Evolutionary conservation across 2,888 invertebrate species (phyloP), one percentile per base, ranked within the genome.

Genomic region (Sphecodes monilicornis): DNA sequence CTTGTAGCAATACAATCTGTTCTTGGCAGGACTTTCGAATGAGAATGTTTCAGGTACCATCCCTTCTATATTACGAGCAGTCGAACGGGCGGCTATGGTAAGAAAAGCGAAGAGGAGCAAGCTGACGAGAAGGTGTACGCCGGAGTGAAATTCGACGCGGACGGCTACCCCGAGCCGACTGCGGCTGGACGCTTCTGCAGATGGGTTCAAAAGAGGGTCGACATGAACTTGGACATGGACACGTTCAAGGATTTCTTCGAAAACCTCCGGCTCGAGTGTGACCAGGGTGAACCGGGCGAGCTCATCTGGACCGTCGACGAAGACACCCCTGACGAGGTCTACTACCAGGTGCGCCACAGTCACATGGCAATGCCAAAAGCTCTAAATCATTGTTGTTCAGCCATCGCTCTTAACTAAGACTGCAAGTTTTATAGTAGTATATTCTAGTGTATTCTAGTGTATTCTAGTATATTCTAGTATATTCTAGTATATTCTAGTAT

Each of bases 11-110:
- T 4, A 6, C 36, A 6, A 8, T 39, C 18, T 46, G 46, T 5
- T 4, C 5, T 60, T 29, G 57, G 26, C 2, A 11, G 18, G 3
- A 64, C 18, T 36, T 32, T 18, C 3, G 8, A 64, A 18, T 3
- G 6, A 10, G 3, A 18, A 32, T 66, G 64, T 66, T 3, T 8
- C 60, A 97, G 97, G 91, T 98, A 98, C 95, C 98, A 98, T 95
- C 98, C 98, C 18, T 97, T 98, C 94, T 98, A 98, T 95, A 98
- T 98, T 92, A 98, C 98, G 60, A 97, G 97, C 93, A 98, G 97
- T 3, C 95, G 96, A 0, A 98, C 98, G 94, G 98, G 98, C 41
- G 98, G 98, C 1, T 97, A 97, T 92, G 97, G 97, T 0, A 98
- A 98, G 94, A 97, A 97, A 94, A 96, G 95, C 26, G 96, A 96